Conservation (phyloP, 1,140 invertebrate species). For the Drusus annulatus region DNA sequence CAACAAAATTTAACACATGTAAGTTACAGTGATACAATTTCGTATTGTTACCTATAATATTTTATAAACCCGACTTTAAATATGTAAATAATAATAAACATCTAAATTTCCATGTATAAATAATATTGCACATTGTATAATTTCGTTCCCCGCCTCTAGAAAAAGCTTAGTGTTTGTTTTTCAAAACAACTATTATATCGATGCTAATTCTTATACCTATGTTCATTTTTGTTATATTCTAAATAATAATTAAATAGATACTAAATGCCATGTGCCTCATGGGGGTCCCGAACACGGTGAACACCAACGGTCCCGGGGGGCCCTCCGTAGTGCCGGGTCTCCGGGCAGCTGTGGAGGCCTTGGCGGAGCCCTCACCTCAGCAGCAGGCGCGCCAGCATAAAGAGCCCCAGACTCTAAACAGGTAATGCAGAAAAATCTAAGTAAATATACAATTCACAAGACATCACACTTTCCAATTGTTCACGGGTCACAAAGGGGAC, state of each 20-base stretch:
- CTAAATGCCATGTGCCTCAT: slow-evolving; percentile 82
- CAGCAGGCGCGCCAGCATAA: slow-evolving; percentile 68
- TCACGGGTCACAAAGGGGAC: too few relatives aligned
- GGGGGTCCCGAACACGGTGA: slow-evolving; percentile 74
- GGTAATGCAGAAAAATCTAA: slow-evolving; percentile 64
- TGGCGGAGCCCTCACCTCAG: slow-evolving; percentile 85
- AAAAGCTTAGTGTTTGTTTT: too few relatives aligned
- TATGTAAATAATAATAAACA: too few relatives aligned
- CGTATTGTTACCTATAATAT: too few relatives aligned
- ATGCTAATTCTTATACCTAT: too few relatives aligned
- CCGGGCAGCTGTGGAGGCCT: slow-evolving; percentile 87
- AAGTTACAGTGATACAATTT: slow-evolving; percentile 61
- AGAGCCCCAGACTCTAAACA: slow-evolving; percentile 73
- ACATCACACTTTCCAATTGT: too few relatives aligned
- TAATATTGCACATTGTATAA: too few relatives aligned
- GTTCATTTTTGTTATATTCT: too few relatives aligned
- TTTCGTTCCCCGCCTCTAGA: too few relatives aligned
- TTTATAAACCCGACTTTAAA: too few relatives aligned
- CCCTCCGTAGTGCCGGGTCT: slow-evolving; percentile 85
- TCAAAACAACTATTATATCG: too few relatives aligned
- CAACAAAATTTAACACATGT: slow-evolving; percentile 90
- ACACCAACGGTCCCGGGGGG: slow-evolving; percentile 64
- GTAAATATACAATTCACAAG: background rate
- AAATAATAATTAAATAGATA: slow-evolving; percentile 66
- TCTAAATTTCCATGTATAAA: too few relatives aligned